Evolutionary conservation across 2,888 invertebrate species (phyloP).

Genomic region (Drosophila buzzatii): DNA sequence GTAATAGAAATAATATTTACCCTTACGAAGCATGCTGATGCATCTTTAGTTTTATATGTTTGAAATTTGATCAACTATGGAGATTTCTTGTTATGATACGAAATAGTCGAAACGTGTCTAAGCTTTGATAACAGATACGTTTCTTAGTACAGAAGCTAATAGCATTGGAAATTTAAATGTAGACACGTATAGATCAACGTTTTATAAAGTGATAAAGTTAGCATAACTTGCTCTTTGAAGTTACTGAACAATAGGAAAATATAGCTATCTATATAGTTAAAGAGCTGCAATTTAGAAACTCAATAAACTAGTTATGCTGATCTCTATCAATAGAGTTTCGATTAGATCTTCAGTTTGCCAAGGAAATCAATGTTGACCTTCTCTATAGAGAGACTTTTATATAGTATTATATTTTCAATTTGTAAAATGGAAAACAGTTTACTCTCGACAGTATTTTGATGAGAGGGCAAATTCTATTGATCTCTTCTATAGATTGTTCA

Average conservation of each 20-base stretch:
- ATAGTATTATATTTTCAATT: no score
- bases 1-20: no score
- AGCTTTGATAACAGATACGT: not conserved
- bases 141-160: not conserved
- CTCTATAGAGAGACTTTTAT: no score
- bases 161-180: not conserved
- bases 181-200: not conserved
- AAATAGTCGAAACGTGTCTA: not conserved
- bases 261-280: not conserved
- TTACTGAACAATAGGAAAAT: not conserved
- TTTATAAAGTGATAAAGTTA: not conserved
- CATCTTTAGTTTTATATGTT: no score
- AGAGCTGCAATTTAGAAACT: no score
- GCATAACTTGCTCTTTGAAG: not conserved
- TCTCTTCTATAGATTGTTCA: not conserved
- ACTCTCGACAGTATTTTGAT: no score
- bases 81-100: not conserved
- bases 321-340: not conserved
- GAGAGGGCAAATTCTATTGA: not conserved
- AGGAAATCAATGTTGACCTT: not conserved
- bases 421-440: no score
- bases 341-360: not conserved
- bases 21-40: no score
- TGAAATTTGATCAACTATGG: not conserved
- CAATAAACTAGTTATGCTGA: not conserved